Evolutionary conservation across 2,113 vertebrate species (phyloP), one percentile per base, ranked within the genome.

Genomic region (Sebastes fasciatus): DNA sequence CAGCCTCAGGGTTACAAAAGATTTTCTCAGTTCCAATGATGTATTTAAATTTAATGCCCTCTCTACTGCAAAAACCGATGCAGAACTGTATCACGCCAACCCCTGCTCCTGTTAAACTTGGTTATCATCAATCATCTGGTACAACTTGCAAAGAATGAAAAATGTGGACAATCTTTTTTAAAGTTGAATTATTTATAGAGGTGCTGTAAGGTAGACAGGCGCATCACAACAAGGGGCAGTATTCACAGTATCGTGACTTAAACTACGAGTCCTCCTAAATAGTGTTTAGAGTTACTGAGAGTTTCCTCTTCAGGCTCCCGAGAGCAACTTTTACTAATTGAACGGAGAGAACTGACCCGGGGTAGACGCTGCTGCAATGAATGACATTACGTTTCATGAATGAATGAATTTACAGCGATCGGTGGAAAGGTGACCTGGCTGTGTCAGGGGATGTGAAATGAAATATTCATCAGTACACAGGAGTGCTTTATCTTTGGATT

Each of bases 391-490:
- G 2, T 55, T 70, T 45, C 52, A 43, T 16, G 52, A 43, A 17
- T 70, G 10, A 70, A 34, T 34, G 26, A 34, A 34, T 34, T 34
- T 34, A 34, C 6, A 12, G 17, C 14, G 17, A 43, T 46, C 13
- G 43, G 57, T 74, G 71, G 13, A 61, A 60, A 61, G 9, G 71
- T 48, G 57, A 48, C 13, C 55, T 26, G 43, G 42, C 55, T 26
- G 55, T 42, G 68, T 49, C 57, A n/a, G 43, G 61, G 23, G 34
- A 49, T 61, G 57, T 74, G 45, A 19, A 34, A 61, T 34, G 10
- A 49, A 49, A 61, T 73, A 48, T 72, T 71, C 52, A 42, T 72
- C 12, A 40, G 16, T 51, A 74, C 46, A 63, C 72, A 51, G 16
- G 5, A 40, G 58, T 40, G 11, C 6, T 40, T 63, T 74, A 62